These are phyloP conservation scores for Lymantria dispar DNA, from an alignment of 2,888 invertebrate genomes.

Conservation along the genomic window DNA sequence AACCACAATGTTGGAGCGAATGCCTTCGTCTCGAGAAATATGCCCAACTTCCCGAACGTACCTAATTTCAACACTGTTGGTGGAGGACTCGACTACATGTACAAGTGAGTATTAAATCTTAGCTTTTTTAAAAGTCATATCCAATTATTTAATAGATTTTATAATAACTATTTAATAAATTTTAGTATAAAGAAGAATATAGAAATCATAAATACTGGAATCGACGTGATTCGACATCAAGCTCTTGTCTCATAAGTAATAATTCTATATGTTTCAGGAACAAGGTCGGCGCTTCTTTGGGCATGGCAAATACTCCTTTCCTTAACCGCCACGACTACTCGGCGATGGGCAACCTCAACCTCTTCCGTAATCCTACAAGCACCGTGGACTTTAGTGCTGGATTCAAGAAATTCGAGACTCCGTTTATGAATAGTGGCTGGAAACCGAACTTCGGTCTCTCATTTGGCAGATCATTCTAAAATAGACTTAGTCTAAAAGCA, in stretches of 20 bases:
- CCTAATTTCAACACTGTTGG: constrained; percentile 25
- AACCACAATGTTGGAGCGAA: constrained; percentile 12
- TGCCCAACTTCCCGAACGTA: constrained; percentile 9
- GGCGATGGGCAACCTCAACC: constrained; percentile 25
- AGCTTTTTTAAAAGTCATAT: too few species aligned
- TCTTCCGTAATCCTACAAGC: constrained; percentile 20
- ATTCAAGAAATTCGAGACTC: constrained; percentile 22
- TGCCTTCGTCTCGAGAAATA: constrained; percentile 19
- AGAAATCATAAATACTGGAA: constrained; percentile 16
- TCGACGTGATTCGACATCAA: too few species aligned
- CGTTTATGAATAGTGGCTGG: constrained; percentile 28
- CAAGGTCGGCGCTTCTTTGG: constrained; percentile 12
- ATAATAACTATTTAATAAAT: too few species aligned
- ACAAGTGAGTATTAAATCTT: constrained; percentile 6
- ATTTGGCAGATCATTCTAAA: constrained; percentile 16
- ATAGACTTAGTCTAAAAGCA: too few species aligned
- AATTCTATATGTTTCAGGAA: constrained; percentile 16
- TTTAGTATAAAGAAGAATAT: too few species aligned
- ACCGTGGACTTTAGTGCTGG: constrained; percentile 25
- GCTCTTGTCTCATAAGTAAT: too few species aligned
- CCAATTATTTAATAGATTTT: too few species aligned
- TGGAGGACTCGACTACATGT: constrained; percentile 25
- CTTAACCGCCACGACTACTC: constrained; percentile 29
- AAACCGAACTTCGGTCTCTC: constrained; percentile 17
- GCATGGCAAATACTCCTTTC: constrained; percentile 22